Conservation (phyloP, 2,797 vertebrate genomes). For the Capromys pilorides region DNA sequence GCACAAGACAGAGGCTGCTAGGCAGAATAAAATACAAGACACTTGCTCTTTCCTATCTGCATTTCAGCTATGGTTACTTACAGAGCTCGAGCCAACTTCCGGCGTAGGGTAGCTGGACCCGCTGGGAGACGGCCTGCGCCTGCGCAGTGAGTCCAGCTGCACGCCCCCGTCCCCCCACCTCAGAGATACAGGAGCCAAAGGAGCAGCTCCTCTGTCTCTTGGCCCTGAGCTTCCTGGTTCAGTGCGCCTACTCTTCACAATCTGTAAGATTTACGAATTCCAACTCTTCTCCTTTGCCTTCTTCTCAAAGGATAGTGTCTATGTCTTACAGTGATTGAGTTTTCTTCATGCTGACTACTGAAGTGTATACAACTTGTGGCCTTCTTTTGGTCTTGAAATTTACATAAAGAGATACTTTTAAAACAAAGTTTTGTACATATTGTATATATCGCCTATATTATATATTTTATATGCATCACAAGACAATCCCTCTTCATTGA, state of each 20-base stretch:
- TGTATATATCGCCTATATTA: background rate
- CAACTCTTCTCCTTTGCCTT: background rate
- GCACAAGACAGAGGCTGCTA: background rate
- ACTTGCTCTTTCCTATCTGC: background rate
- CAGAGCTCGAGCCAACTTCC: background rate
- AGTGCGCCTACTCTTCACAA: background rate
- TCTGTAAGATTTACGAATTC: background rate
- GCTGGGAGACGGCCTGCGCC: too few species aligned
- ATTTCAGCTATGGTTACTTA: background rate
- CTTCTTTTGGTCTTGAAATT: background rate
- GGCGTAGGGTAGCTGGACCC: background rate
- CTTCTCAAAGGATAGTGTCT: background rate
- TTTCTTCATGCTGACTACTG: background rate
- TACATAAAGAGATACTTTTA: background rate
- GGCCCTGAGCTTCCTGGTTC: background rate
- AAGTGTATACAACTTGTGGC: background rate
- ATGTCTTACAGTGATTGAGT: background rate
- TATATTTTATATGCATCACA: background rate
- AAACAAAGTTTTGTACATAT: background rate
- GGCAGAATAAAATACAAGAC: background rate
- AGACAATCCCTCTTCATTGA: background rate
- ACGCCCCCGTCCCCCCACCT: too few species aligned
- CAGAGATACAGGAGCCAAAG: background rate
- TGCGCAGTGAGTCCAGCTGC: background rate
- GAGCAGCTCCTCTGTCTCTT: background rate